phyloP scores from a whole-genome alignment of 2,888 invertebrate genomes.

The Imbricaverruca yamaguchii region DNA sequence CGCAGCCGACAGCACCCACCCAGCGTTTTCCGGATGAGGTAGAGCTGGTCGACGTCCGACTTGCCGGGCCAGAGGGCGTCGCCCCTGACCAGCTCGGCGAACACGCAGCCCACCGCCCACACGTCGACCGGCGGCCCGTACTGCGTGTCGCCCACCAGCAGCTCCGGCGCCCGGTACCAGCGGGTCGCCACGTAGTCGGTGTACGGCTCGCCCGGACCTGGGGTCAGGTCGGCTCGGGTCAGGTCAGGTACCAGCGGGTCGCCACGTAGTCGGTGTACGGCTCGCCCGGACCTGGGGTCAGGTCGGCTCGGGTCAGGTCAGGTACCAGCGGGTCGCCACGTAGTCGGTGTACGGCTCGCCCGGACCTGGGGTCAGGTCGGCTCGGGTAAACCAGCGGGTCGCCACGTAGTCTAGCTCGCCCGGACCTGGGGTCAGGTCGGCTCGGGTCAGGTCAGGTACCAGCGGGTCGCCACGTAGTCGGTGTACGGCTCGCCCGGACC shows the following conservation, averaged over 20 bases:
- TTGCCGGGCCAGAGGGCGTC: slow-evolving; percentile 93
- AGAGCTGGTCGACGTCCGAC: slow-evolving; percentile 95
- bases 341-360: too few species aligned
- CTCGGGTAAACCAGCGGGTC: too few species aligned
- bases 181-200: slow-evolving; percentile 97
- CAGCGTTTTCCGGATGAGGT: slow-evolving; percentile 76
- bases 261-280: too few species aligned
- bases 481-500: too few species aligned
- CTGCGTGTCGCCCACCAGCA: slow-evolving; percentile 88
- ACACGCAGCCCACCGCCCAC: slow-evolving; percentile 96
- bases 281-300: too few species aligned
- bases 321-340: too few species aligned
- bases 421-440: too few species aligned
- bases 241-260: too few species aligned
- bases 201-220: slow-evolving; percentile 64
- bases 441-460: too few species aligned
- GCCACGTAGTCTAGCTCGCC: too few species aligned
- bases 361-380: too few species aligned
- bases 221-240: slow-evolving; percentile 97
- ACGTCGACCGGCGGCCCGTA: slow-evolving; percentile 88
- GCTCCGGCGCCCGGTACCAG: slow-evolving; percentile 96
- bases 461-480: slow-evolving; percentile 97
- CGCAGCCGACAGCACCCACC: slow-evolving; percentile 89
- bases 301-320: too few species aligned
- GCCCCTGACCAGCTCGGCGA: slow-evolving; percentile 90